Conservation (phyloP, 2,797 vertebrate genomes). For the Coracias cyanogaster region DNA sequence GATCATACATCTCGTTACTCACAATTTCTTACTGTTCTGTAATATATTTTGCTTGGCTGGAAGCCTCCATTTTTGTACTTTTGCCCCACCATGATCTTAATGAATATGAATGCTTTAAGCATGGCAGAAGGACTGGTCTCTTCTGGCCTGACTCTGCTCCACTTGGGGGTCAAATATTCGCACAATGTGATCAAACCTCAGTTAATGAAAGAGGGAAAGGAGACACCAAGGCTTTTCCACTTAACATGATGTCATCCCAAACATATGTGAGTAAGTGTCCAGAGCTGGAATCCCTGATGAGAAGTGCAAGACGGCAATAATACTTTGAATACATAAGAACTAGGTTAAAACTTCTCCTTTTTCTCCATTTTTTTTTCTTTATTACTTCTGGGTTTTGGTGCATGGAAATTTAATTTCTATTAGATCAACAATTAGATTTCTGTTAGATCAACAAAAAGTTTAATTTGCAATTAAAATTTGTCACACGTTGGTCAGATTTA, state of each 20-base stretch:
- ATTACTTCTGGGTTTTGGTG: background rate
- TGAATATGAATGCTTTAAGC: background rate
- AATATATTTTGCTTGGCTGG: background rate
- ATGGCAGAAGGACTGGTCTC: background rate
- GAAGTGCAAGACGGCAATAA: fast-evolving
- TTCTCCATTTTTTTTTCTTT: background rate
- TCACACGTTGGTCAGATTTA: background rate
- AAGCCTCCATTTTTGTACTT: background rate
- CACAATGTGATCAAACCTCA: background rate
- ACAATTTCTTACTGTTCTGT: background rate
- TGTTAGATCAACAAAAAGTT: background rate
- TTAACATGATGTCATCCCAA: background rate
- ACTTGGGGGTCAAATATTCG: background rate
- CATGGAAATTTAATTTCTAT: background rate
- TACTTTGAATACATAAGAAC: background rate
- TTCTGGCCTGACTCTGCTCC: background rate
- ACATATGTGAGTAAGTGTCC: background rate
- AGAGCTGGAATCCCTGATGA: background rate
- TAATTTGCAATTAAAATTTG: background rate
- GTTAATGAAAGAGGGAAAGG: background rate
- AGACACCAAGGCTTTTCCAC: background rate
- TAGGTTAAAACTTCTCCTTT: background rate
- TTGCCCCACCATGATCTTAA: background rate
- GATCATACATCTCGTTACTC: slow-evolving; percentile 32
- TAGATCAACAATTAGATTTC: too few species aligned